Evolutionary conservation across 2,113 vertebrate genomes (phyloP).

Genomic region (Tricholaema leucomelas): DNA sequence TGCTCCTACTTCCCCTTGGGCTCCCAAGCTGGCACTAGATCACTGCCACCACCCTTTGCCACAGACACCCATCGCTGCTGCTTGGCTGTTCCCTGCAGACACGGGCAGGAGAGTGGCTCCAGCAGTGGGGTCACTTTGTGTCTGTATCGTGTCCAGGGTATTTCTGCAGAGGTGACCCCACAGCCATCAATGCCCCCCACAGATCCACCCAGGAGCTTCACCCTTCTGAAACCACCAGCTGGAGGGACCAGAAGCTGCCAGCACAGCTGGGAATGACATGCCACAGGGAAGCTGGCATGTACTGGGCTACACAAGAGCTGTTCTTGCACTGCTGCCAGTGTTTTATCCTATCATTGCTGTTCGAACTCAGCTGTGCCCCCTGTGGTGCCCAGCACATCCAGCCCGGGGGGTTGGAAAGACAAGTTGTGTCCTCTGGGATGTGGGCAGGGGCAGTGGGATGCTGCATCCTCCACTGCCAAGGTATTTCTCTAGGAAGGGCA

Average conservation of each 20-base stretch:
- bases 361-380: not conserved
- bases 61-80: not conserved
- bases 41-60: fast-evolving
- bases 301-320: not conserved
- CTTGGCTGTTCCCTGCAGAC: fast-evolving
- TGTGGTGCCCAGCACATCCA: not conserved
- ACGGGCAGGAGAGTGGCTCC: fast-evolving
- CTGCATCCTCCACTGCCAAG: not conserved
- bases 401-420: fast-evolving
- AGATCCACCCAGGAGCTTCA: not conserved
- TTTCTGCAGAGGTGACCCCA: not conserved
- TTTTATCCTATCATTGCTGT: not conserved
- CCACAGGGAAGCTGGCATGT: not conserved
- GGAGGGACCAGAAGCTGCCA: fast-evolving
- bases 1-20: fast-evolving
- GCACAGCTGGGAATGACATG: fast-evolving
- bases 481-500: not conserved
- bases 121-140: fast-evolving
- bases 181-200: not conserved
- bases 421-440: not conserved
- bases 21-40: fast-evolving
- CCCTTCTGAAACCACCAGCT: not conserved
- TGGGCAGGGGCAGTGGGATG: fast-evolving
- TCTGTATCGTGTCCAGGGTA: not conserved
- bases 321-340: too few relatives aligned